These are phyloP conservation scores for Cyrtodaria siliqua DNA, from an alignment of 2,888 invertebrate species.

Conservation along the genomic window DNA sequence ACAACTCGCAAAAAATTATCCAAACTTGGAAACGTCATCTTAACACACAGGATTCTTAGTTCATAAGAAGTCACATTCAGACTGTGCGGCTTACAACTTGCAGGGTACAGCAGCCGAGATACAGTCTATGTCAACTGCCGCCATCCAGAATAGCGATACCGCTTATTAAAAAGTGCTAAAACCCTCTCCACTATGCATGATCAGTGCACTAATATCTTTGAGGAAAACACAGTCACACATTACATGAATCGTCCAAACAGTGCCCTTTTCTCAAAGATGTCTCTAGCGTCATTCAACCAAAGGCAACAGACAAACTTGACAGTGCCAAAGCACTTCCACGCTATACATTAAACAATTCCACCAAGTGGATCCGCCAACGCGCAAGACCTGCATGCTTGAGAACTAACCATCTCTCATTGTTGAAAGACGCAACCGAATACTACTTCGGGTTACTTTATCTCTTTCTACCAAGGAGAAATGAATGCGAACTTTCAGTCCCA, in stretches of 20 bases:
- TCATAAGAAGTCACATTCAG: constrained; percentile 19
- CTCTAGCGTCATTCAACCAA: no score
- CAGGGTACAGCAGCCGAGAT: constrained; percentile 3
- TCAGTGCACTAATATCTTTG: constrained; percentile 15
- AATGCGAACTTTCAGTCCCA: background rate
- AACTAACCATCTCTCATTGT: no score
- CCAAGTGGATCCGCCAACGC: no score
- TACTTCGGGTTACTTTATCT: background rate
- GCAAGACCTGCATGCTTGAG: no score
- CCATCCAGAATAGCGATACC: background rate
- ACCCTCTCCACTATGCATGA: background rate
- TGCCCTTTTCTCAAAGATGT: no score
- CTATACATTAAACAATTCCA: no score
- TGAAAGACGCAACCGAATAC: background rate
- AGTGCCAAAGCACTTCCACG: no score
- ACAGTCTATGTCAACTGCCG: constrained; percentile 6
- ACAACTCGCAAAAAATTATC: constrained; percentile 5
- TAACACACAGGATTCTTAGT: constrained; percentile 25
- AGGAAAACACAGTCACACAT: no score
- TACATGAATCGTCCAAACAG: no score
- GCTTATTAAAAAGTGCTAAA: constrained; percentile 1
- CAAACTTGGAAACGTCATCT: constrained; percentile 18
- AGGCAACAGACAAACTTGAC: no score
- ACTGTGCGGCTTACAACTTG: constrained; percentile 4
- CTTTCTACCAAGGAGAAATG: background rate